These are phyloP conservation scores for Diarsia dahlii DNA, from an alignment of 2,888 invertebrate genomes.

Conservation along the genomic window DNA sequence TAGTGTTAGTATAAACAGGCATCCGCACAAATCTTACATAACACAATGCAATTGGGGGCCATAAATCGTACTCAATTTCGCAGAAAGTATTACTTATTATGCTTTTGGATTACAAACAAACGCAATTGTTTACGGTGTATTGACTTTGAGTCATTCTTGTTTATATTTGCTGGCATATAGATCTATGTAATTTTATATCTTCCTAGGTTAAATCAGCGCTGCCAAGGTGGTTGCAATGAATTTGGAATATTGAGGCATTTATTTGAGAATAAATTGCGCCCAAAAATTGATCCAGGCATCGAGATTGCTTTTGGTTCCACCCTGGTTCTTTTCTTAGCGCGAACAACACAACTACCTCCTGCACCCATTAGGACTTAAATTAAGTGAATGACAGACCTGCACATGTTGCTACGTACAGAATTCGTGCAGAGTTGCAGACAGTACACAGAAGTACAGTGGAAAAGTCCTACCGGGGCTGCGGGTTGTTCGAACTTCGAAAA, in stretches of 20 bases:
- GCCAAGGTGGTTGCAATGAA: not conserved
- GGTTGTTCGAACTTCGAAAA: too few relatives aligned
- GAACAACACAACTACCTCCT: not conserved
- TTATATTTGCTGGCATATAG: conserved; percentile 17
- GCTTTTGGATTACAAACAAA: conserved; percentile 29
- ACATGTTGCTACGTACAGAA: not conserved
- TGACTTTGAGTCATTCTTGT: conserved; percentile 11
- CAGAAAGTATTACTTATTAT: conserved; percentile 18
- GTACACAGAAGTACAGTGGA: not conserved
- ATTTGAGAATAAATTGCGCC: not conserved
- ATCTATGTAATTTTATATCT: not conserved
- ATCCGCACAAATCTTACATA: not conserved
- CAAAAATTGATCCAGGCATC: not conserved
- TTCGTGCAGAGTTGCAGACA: too few relatives aligned
- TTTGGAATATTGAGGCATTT: not conserved
- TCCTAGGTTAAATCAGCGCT: conserved; percentile 3
- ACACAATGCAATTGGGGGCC: not conserved
- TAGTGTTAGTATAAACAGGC: not conserved
- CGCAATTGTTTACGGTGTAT: conserved; percentile 8
- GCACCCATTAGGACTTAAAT: not conserved
- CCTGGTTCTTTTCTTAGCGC: not conserved
- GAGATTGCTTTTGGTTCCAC: not conserved
- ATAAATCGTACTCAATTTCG: conserved; percentile 18
- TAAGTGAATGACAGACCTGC: not conserved
- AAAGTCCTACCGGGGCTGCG: not conserved